Conservation (phyloP, 2,888 invertebrate species). For the Melanotus villosus region DNA sequence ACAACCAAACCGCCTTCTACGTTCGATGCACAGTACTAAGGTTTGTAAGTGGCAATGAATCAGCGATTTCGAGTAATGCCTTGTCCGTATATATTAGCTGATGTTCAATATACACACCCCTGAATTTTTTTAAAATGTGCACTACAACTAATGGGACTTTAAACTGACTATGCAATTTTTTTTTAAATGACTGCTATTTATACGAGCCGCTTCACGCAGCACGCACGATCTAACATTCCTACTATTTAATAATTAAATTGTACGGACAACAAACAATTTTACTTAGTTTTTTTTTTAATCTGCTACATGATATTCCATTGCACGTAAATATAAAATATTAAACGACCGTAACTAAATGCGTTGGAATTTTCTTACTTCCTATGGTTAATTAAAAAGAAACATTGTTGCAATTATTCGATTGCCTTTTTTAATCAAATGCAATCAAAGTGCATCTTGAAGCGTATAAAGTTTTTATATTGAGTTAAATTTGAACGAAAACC, state of each 20-base stretch:
- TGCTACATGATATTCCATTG: too few species aligned
- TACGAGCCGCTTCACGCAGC: background rate
- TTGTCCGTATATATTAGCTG: conserved; percentile 40
- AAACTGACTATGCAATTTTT: conserved; percentile 37
- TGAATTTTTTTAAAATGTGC: conserved; percentile 23
- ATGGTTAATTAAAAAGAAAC: too few species aligned
- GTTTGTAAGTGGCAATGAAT: conserved; percentile 47
- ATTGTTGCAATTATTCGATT: too few species aligned
- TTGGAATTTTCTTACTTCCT: too few species aligned
- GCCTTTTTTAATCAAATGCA: too few species aligned
- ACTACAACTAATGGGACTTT: conserved; percentile 27
- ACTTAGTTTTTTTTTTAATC: too few species aligned
- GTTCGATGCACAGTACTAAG: conserved; percentile 16
- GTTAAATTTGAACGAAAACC: too few species aligned
- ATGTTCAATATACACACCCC: conserved; percentile 41
- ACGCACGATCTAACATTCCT: background rate
- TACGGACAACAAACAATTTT: background rate
- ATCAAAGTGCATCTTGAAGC: too few species aligned
- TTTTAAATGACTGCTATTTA: background rate
- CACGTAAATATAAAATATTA: too few species aligned
- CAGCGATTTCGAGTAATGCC: conserved; percentile 45
- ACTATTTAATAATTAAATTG: background rate
- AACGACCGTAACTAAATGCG: too few species aligned
- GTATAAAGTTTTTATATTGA: too few species aligned
- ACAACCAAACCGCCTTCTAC: background rate